Conservation (phyloP, 2,888 invertebrate species). For the Dimorphilus gyrociliatus region DNA sequence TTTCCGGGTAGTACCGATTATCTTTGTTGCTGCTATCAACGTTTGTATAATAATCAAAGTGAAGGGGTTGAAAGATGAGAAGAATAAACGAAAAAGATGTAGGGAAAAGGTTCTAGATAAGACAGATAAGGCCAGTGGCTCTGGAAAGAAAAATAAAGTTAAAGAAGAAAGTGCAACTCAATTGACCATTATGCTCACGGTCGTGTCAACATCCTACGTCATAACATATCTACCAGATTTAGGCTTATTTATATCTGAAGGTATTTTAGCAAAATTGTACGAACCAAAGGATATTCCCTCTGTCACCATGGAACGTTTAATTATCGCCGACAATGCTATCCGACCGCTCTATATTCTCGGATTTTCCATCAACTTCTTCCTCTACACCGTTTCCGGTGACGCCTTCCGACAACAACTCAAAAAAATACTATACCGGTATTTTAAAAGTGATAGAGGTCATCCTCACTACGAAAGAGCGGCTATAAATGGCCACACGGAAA, state of each 20-base stretch:
- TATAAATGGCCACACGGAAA: no score
- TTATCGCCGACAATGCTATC: neutral
- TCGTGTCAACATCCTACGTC: constrained; percentile 14
- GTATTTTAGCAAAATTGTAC: no score
- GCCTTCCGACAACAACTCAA: constrained; percentile 14
- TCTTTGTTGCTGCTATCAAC: constrained; percentile 13
- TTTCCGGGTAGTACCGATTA: constrained; percentile 11
- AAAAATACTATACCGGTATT: constrained; percentile 9
- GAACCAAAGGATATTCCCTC: neutral
- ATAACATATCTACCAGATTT: constrained; percentile 11
- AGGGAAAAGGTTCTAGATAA: no score
- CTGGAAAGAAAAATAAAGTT: no score
- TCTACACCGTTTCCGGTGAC: constrained; percentile 13
- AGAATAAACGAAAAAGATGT: constrained; percentile 1
- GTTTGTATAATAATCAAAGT: constrained; percentile 13
- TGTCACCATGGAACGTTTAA: neutral
- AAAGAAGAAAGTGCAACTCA: constrained; percentile 9
- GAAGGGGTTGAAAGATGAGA: neutral
- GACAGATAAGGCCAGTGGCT: no score
- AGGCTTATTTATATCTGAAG: no score
- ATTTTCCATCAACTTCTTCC: constrained; percentile 15
- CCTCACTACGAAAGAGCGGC: no score
- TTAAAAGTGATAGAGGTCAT: no score
- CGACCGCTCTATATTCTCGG: constrained; percentile 11
- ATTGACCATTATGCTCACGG: constrained; percentile 13